These are phyloP conservation scores for Cercocebus atys DNA, from an alignment of 2,113 vertebrate species.

Conservation along the genomic window DNA sequence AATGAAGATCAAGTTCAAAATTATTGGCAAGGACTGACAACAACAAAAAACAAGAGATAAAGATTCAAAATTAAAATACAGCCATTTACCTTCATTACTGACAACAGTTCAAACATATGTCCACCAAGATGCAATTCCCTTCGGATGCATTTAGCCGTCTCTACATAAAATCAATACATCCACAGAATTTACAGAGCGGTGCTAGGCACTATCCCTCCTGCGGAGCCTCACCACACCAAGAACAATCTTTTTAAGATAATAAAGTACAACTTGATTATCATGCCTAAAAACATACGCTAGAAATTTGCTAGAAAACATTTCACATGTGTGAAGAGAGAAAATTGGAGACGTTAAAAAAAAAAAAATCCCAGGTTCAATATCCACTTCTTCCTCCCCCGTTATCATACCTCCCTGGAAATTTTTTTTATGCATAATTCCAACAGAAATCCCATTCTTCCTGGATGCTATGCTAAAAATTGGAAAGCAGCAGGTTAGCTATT, in stretches of 20 bases:
- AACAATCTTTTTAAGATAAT: background rate
- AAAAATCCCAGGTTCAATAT: no score
- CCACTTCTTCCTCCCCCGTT: rapidly evolving
- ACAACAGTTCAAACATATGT: background rate
- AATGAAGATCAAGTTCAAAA: background rate
- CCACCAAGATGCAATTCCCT: rapidly evolving
- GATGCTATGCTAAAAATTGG: background rate
- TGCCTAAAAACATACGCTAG: rapidly evolving
- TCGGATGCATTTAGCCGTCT: rapidly evolving
- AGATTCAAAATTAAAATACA: background rate
- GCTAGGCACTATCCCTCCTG: rapidly evolving
- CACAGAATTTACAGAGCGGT: rapidly evolving
- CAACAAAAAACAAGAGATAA: background rate
- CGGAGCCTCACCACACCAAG: background rate
- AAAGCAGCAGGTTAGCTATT: background rate
- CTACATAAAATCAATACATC: rapidly evolving
- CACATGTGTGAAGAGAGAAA: background rate
- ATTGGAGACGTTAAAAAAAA: background rate
- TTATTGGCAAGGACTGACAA: background rate
- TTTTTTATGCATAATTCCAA: background rate
- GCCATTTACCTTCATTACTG: background rate
- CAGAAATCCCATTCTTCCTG: background rate
- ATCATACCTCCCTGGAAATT: background rate
- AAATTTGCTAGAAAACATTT: background rate
- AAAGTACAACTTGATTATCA: background rate